Percentiles rank a stretch among this genome's conserved stretches.
These are phyloP conservation scores for Dorcus parallelipipedus DNA, from an alignment of 2,888 invertebrate genomes.

Conservation along the genomic window DNA sequence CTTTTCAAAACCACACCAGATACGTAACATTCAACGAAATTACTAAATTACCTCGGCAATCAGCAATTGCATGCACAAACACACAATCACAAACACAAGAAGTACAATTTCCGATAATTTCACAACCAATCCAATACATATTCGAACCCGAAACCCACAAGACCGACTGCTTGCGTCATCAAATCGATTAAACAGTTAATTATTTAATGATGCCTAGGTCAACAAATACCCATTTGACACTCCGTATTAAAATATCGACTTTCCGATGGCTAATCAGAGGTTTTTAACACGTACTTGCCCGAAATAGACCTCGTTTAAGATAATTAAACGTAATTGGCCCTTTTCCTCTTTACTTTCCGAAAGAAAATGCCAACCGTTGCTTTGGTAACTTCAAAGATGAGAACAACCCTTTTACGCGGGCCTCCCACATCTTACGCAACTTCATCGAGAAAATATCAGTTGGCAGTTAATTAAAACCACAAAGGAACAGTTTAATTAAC, in stretches of 20 bases:
- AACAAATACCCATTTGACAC: conserved; percentile 8
- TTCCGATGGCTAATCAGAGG: neutral
- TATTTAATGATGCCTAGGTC: conserved; percentile 12
- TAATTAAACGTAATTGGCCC: neutral
- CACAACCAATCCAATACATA: neutral
- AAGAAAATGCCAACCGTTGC: neutral
- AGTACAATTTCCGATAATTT: neutral
- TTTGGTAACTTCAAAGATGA: neutral
- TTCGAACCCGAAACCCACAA: neutral
- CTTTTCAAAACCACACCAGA: neutral
- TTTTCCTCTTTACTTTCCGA: neutral
- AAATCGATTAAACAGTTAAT: neutral
- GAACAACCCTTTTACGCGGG: neutral
- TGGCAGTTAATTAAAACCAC: too few species aligned
- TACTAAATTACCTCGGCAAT: too few species aligned
- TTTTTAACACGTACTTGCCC: neutral
- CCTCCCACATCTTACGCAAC: too few species aligned
- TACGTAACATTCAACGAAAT: neutral
- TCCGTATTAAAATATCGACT: too few species aligned
- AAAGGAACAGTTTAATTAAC: too few species aligned
- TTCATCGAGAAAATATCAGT: too few species aligned
- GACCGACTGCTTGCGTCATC: conserved; percentile 2
- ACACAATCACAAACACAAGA: neutral
- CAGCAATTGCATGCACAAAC: neutral
- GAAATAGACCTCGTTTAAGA: neutral